A percentile compares a stretch with the other conserved stretches of the same genome.
Evolutionary conservation across 2,888 invertebrate genomes (phyloP).

Genomic region (Sepioteuthis lessoniana): DNA sequence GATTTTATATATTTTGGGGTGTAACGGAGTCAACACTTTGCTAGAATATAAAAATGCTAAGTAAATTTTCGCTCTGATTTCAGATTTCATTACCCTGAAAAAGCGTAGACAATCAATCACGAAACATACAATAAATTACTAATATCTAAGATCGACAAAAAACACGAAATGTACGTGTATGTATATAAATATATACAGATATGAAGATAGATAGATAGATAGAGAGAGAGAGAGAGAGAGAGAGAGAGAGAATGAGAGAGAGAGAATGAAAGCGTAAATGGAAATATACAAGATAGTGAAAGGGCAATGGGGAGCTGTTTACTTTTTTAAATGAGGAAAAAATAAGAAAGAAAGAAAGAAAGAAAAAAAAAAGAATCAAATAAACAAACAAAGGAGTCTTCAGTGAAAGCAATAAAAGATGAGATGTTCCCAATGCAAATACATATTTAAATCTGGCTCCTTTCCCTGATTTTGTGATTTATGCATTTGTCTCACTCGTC

Average conservation of each 20-base stretch:
- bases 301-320: too few relatives aligned
- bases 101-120: too few relatives aligned
- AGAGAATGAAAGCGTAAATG: neutral
- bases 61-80: too few relatives aligned
- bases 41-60: too few relatives aligned
- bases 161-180: neutral
- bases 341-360: neutral
- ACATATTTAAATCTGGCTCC: neutral
- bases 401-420: neutral
- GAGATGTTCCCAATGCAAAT: neutral
- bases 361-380: neutral
- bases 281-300: too few relatives aligned
- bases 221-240: constrained; percentile 5
- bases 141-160: too few relatives aligned
- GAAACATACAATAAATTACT: too few relatives aligned
- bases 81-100: too few relatives aligned
- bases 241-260: constrained; percentile 41
- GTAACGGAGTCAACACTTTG: too few relatives aligned
- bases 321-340: neutral
- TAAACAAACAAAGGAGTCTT: neutral
- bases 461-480: neutral
- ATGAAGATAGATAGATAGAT: neutral
- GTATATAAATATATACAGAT: neutral
- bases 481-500: neutral
- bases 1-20: too few relatives aligned